A percentile compares a stretch with the other conserved stretches of the same genome.
Conservation (phyloP, 1,140 invertebrate species). For the Apis cerana region DNA sequence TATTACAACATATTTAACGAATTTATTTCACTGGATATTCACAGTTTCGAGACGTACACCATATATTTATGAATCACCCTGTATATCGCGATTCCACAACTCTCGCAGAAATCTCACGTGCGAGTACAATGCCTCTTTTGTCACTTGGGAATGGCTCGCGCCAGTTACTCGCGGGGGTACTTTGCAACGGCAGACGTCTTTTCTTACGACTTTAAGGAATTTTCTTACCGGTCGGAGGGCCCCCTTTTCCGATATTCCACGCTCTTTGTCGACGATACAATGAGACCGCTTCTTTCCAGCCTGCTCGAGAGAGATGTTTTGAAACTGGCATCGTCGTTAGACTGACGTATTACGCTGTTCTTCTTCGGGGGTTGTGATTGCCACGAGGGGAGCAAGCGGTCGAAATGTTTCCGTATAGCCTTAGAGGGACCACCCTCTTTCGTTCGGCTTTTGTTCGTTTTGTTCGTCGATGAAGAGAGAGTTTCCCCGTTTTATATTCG, state of each 20-base stretch:
- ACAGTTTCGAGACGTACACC: too few relatives aligned
- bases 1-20: too few relatives aligned
- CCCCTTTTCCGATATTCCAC: slow-evolving; percentile 43
- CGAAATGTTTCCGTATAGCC: not conserved
- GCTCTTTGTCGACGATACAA: slow-evolving; percentile 56
- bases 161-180: slow-evolving; percentile 36
- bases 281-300: slow-evolving; percentile 31
- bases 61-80: too few relatives aligned
- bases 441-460: too few relatives aligned
- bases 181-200: slow-evolving; percentile 31
- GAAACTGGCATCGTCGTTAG: slow-evolving; percentile 15
- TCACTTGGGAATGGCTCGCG: slow-evolving; percentile 47
- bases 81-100: not conserved
- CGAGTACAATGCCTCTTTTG: slow-evolving; percentile 58
- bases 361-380: not conserved
- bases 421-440: too few relatives aligned
- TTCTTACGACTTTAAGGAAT: slow-evolving; percentile 60
- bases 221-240: slow-evolving; percentile 31
- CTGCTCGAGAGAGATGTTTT: slow-evolving; percentile 11
- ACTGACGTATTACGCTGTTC: not conserved
- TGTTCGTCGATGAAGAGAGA: too few relatives aligned
- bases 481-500: too few relatives aligned
- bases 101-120: slow-evolving; percentile 58
- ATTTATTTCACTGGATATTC: too few relatives aligned
- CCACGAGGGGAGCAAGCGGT: not conserved